A percentile compares a stretch with the other conserved stretches of the same genome.
phyloP scores from a whole-genome alignment of 2,113 vertebrate genomes.

The Capreolus pygargus region DNA sequence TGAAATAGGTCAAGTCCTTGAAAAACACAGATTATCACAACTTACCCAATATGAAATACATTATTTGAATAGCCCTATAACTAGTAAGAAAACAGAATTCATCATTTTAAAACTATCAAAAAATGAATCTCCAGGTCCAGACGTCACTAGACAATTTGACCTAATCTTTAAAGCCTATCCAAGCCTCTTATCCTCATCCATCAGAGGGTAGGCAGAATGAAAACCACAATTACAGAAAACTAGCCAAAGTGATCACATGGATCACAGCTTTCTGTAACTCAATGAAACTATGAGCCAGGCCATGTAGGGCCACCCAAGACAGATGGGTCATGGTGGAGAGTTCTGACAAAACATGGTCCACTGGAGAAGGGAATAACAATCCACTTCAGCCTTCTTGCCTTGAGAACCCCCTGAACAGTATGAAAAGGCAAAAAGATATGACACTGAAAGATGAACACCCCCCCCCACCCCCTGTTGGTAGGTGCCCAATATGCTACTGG shows the following conservation, averaged over 20 bases:
- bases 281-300: neutral
- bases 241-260: neutral
- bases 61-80: neutral
- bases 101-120: conserved; percentile 7
- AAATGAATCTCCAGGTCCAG: neutral
- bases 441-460: neutral
- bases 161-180: neutral
- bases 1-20: neutral
- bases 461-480: neutral
- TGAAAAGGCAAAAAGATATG: neutral
- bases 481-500: neutral
- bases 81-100: neutral
- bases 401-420: neutral
- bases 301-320: neutral
- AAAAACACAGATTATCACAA: neutral
- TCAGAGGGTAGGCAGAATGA: neutral
- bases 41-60: neutral
- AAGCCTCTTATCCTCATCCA: neutral
- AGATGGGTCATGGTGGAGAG: neutral
- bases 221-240: neutral
- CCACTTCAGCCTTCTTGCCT: neutral
- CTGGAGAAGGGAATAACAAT: neutral
- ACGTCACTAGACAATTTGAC: neutral
- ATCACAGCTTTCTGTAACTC: neutral
- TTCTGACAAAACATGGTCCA: neutral